Percentiles rank a stretch among this genome's conserved stretches.
Evolutionary conservation across 2,113 vertebrate species (phyloP).

Genomic region (Reinhardtius hippoglossoides): DNA sequence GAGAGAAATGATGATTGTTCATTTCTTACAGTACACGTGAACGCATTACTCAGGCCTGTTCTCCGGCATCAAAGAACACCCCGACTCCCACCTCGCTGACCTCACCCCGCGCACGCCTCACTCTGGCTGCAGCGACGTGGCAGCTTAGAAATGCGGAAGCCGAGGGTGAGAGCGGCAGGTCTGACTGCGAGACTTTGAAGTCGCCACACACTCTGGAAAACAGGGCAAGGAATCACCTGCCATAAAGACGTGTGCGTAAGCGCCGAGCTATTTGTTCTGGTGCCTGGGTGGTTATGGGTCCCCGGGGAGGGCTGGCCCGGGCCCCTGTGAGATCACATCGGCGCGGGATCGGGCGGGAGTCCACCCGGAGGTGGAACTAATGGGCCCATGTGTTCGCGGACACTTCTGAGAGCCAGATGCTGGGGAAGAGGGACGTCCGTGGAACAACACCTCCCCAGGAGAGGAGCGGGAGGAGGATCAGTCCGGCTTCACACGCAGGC

Average conservation of each 20-base stretch:
- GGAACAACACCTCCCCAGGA: constrained; percentile 65
- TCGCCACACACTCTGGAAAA: constrained; percentile 51
- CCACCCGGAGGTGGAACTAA: constrained; percentile 83
- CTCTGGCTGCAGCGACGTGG: constrained; percentile 47
- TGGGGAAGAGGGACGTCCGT: constrained; percentile 62
- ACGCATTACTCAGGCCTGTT: neutral
- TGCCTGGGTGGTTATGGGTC: constrained; percentile 82
- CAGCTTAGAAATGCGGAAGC: constrained; percentile 62
- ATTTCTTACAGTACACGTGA: neutral
- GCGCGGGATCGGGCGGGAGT: constrained; percentile 67
- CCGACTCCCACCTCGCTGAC: constrained; percentile 38
- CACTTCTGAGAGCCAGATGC: constrained; percentile 83
- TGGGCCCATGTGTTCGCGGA: constrained; percentile 80
- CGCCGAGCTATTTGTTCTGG: constrained; percentile 79
- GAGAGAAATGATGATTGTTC: too few relatives aligned
- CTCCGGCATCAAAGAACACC: constrained; percentile 55
- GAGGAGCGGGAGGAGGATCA: constrained; percentile 35
- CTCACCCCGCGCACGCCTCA: constrained; percentile 36
- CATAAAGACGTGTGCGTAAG: constrained; percentile 78
- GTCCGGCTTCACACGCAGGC: constrained; percentile 60
- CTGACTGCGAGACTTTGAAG: constrained; percentile 70
- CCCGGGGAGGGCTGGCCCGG: constrained; percentile 71
- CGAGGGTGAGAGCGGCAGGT: constrained; percentile 56
- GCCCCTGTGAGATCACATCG: constrained; percentile 80
- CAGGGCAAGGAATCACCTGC: constrained; percentile 76